Conservation (phyloP, 2,888 invertebrate genomes). For the Eulithis testata region DNA sequence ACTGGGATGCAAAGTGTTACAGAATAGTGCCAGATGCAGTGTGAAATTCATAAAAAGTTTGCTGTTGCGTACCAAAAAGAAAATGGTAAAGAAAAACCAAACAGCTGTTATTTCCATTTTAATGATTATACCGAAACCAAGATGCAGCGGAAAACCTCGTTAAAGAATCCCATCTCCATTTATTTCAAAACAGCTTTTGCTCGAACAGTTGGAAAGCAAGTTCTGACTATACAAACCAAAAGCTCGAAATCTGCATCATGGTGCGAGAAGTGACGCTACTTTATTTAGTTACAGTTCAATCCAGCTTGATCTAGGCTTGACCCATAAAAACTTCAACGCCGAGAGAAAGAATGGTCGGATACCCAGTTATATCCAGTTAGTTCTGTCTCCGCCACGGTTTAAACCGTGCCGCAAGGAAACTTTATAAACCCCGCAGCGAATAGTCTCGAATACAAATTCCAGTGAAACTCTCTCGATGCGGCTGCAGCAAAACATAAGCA, state of each 20-base stretch:
- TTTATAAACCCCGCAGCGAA: constrained; percentile 68
- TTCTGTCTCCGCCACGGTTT: constrained; percentile 69
- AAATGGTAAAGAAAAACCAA: constrained; percentile 2
- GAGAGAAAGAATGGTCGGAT: constrained; percentile 69
- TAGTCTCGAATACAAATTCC: constrained; percentile 72
- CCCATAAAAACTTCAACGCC: constrained; percentile 73
- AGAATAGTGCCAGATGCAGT: too few species aligned
- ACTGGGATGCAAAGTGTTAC: too few species aligned
- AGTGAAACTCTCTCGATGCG: constrained; percentile 58
- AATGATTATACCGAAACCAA: constrained; percentile 19
- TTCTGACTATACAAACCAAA: constrained; percentile 20
- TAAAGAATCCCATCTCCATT: constrained; percentile 12
- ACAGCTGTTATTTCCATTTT: constrained; percentile 13
- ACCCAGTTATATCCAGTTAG: constrained; percentile 75
- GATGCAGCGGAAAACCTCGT: constrained; percentile 9
- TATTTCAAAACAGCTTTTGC: constrained; percentile 9
- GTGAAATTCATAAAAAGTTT: too few species aligned
- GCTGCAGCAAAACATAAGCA: constrained; percentile 56
- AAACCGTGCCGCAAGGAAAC: constrained; percentile 70
- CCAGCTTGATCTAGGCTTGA: constrained; percentile 77
- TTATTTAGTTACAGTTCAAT: constrained; percentile 58
- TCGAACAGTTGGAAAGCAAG: constrained; percentile 11
- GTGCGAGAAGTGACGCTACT: constrained; percentile 50
- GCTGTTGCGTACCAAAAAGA: not conserved
- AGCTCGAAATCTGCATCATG: constrained; percentile 43